Evolutionary conservation across 2,888 invertebrate species (phyloP).

Genomic region (Euzophera pinguis): DNA sequence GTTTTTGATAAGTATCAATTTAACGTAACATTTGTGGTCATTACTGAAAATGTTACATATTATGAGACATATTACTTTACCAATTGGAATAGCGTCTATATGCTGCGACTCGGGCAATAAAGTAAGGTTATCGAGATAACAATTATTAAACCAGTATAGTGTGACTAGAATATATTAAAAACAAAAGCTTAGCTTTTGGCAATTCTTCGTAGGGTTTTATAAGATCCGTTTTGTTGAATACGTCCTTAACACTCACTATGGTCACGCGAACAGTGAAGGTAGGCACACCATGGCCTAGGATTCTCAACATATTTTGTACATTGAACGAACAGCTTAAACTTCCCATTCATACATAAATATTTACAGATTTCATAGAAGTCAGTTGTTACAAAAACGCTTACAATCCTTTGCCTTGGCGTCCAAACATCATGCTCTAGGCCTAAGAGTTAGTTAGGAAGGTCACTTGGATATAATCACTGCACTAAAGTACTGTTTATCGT

Average conservation of each 20-base stretch:
- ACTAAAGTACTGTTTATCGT: constrained; percentile 42
- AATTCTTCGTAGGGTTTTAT: constrained; percentile 41
- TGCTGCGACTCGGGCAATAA: constrained; percentile 38
- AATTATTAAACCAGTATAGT: constrained; percentile 61
- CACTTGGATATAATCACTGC: constrained; percentile 66
- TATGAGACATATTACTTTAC: neutral
- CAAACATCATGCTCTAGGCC: constrained; percentile 4
- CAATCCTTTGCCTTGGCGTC: constrained; percentile 3
- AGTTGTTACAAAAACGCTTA: neutral
- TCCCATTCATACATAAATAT: neutral
- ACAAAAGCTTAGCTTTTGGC: constrained; percentile 74
- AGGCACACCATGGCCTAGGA: neutral
- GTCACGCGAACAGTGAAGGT: constrained; percentile 8
- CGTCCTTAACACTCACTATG: constrained; percentile 52
- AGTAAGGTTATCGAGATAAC: constrained; percentile 55
- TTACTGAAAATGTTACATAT: neutral
- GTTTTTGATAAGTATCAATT: no score
- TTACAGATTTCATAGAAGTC: neutral
- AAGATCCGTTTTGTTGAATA: constrained; percentile 37
- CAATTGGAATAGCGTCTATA: constrained; percentile 24
- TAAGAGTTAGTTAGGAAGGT: constrained; percentile 64
- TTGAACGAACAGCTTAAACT: constrained; percentile 1
- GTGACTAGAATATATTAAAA: constrained; percentile 62
- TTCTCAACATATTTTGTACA: neutral
- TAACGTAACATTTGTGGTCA: neutral